phyloP scores from a whole-genome alignment of 2,797 vertebrate species.

The Enteromius anoplus region DNA sequence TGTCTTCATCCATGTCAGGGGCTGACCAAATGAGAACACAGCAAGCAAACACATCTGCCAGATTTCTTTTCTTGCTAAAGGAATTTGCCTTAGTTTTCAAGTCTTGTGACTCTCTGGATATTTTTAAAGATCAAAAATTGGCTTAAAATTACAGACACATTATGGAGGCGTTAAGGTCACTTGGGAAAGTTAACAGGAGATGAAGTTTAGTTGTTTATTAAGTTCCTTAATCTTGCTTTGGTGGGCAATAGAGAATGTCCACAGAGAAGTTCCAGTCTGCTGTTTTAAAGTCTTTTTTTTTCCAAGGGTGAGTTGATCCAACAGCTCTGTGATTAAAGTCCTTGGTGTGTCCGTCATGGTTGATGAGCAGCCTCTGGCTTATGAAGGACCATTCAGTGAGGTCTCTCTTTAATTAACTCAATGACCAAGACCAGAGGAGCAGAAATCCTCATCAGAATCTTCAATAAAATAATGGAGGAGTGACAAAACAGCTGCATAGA shows the following conservation, averaged over 20 bases:
- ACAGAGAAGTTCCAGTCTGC: constrained; percentile 34
- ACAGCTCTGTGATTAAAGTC: constrained; percentile 62
- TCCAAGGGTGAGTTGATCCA: constrained; percentile 54
- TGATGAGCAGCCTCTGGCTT: constrained; percentile 54
- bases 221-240: constrained; percentile 34
- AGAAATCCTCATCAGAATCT: constrained; percentile 49
- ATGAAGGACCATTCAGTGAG: constrained; percentile 55
- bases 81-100: constrained; percentile 27
- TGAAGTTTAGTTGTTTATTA: not conserved
- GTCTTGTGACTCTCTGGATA: constrained; percentile 9
- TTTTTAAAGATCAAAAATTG: not conserved
- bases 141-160: not conserved
- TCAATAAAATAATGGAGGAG: constrained; percentile 38
- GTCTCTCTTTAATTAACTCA: constrained; percentile 64
- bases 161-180: not conserved
- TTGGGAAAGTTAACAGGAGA: not conserved
- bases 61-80: constrained; percentile 16
- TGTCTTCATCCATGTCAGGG: constrained; percentile 56
- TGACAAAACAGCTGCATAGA: constrained; percentile 46
- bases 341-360: constrained; percentile 55
- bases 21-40: constrained; percentile 51
- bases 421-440: constrained; percentile 55
- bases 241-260: constrained; percentile 30
- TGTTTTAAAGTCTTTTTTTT: constrained; percentile 48
- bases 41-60: constrained; percentile 37